Percentiles rank a stretch among this genome's conserved stretches.
phyloP scores from a whole-genome alignment of 1,140 invertebrate genomes.

The Drosophila navojoa region DNA sequence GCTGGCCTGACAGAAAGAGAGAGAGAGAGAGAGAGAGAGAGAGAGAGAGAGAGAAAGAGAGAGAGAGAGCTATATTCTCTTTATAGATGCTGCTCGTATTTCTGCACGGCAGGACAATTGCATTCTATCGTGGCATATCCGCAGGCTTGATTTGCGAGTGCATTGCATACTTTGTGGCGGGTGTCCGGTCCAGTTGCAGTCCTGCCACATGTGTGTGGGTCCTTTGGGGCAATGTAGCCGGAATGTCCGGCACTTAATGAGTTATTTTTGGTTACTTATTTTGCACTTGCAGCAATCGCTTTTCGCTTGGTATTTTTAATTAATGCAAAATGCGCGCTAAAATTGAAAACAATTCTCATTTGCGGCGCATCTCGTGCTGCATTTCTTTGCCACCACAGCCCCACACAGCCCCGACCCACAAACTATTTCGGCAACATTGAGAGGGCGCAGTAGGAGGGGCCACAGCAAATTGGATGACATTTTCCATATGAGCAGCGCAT shows the following conservation, averaged over 20 bases:
- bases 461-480: conserved; percentile 57
- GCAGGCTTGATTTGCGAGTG: conserved; percentile 80
- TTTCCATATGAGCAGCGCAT: conserved; percentile 43
- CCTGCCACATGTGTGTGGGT: conserved; percentile 21
- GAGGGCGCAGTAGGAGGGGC: background rate
- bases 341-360: conserved; percentile 52
- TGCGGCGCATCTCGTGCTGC: conserved; percentile 39
- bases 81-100: conserved; percentile 1
- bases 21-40: no score
- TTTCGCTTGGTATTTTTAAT: conserved; percentile 76
- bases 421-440: conserved; percentile 27
- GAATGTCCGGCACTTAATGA: conserved; percentile 74
- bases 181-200: conserved; percentile 38
- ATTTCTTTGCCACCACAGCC: conserved; percentile 24
- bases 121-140: conserved; percentile 67
- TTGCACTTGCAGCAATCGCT: conserved; percentile 43
- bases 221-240: conserved; percentile 40
- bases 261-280: conserved; percentile 65
- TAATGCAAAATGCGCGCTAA: conserved; percentile 63
- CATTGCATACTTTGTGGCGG: conserved; percentile 77
- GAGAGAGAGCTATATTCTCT: no score
- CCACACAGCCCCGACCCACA: background rate
- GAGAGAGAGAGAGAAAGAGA: no score
- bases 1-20: no score
- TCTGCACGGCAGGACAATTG: conserved; percentile 30